These are phyloP conservation scores for Crypturellus tataupa DNA, from an alignment of 2,797 vertebrate genomes.

Conservation along the genomic window DNA sequence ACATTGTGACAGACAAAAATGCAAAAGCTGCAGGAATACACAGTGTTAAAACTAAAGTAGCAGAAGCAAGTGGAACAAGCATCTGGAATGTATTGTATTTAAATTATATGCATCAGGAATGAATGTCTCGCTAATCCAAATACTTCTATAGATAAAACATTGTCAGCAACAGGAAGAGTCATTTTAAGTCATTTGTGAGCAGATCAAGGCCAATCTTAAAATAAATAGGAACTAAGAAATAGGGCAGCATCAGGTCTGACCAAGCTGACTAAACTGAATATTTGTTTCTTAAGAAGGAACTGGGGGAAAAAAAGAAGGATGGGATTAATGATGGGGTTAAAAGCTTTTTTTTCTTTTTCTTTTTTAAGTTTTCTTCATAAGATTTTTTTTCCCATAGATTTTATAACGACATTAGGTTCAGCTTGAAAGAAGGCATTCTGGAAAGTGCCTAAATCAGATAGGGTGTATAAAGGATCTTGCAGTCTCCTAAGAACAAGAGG, in stretches of 20 bases:
- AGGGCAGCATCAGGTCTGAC: not conserved
- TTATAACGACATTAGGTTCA: not conserved
- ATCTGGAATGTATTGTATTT: not conserved
- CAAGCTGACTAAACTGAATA: not conserved
- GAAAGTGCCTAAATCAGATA: not conserved
- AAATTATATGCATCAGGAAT: not conserved
- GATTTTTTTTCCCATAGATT: not conserved
- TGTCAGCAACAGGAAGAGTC: not conserved
- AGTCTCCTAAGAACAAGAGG: not conserved
- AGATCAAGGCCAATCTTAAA: not conserved
- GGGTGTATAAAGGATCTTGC: accelerated
- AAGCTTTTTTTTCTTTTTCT: not conserved
- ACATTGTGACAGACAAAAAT: not conserved
- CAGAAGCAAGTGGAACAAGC: not conserved
- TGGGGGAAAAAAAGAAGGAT: not conserved
- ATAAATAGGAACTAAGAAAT: not conserved
- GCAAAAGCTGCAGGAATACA: not conserved
- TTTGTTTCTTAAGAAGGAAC: not conserved
- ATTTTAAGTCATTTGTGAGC: not conserved
- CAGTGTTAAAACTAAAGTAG: not conserved
- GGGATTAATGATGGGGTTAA: not conserved
- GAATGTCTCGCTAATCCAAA: not conserved
- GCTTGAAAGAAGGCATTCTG: not conserved
- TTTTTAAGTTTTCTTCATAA: not conserved
- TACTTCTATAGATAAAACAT: not conserved